Evolutionary conservation across 2,888 invertebrate genomes (phyloP), one percentile per base, ranked within the genome.

Genomic region (Leptogaster cylindrica): DNA sequence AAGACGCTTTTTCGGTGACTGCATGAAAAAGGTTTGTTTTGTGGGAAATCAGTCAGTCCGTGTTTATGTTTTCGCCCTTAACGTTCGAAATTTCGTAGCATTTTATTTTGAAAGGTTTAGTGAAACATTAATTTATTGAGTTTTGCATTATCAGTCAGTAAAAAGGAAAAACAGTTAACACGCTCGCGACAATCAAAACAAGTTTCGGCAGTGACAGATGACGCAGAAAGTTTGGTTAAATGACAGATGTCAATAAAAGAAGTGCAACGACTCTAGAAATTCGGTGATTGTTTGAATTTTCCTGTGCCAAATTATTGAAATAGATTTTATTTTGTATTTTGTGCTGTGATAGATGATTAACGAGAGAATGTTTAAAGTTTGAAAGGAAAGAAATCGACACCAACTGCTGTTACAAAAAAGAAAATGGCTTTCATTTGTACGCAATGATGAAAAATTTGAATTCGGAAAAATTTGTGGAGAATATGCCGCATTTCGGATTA

Each of bases 401-500:
- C 16, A 28, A 18, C 16, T 41, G 63, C 63, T 50, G 36, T 33
- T 10, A 27, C 3, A 3, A 58, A 36, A 20, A 41, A 25, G 58
- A 27, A 36, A 58, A 25, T 58, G 27, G 27, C 7, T 12, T 14
- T 14, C 10, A 27, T 27, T 23, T 39, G 58, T 39, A 23, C 27
- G 39, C 58, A 58, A 58, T 58, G 71, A 72, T 72, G 72, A 72
- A 72, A 70, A 72, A 70, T 68, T 71, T 74, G 63, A 71, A 74
- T 55, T 67, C 73, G 46, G 72, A 72, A 50, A 72, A 70, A 70
- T 73, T 74, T 65, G 72, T 74, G 44, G 66, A 72, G 72, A 55
- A 28, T 16, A 80, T 80, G 80, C 80, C 80, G 70, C 80, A 80
- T 74, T 80, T 81, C 74, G 80, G 80, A 71, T 72, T 78, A 66